Conservation (phyloP, 2,888 invertebrate genomes). For the Dendrolimus houi region DNA sequence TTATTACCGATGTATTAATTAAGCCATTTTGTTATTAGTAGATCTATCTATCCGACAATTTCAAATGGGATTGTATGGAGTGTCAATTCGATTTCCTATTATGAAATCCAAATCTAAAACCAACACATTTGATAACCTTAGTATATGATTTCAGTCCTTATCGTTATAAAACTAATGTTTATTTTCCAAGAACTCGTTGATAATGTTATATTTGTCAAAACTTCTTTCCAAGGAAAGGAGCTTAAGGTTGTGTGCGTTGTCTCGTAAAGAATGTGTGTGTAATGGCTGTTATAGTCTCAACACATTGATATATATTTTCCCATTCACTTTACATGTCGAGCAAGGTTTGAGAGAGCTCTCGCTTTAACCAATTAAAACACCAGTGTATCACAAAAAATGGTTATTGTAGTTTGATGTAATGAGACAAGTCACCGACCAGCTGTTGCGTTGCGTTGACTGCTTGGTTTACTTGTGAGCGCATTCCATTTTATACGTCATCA, state of each 20-base stretch:
- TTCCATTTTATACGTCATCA: constrained; percentile 30
- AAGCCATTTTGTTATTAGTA: neutral
- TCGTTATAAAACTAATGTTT: constrained; percentile 12
- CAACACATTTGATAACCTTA: too few species aligned
- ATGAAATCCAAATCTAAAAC: constrained; percentile 5
- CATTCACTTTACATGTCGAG: neutral
- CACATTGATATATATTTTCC: neutral
- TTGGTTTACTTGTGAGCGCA: constrained; percentile 40
- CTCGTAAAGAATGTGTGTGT: constrained; percentile 6
- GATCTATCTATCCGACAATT: constrained; percentile 3
- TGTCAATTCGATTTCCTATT: constrained; percentile 7
- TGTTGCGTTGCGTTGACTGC: constrained; percentile 56
- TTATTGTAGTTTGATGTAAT: constrained; percentile 13
- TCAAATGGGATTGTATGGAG: constrained; percentile 7
- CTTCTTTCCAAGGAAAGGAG: constrained; percentile 33
- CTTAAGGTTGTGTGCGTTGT: constrained; percentile 7
- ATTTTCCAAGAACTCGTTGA: constrained; percentile 21
- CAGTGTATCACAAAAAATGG: constrained; percentile 18
- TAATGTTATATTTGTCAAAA: constrained; percentile 33
- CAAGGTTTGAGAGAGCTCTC: neutral
- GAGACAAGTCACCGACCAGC: constrained; percentile 35
- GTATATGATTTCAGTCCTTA: constrained; percentile 1
- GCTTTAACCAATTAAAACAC: constrained; percentile 5
- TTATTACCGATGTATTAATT: neutral
- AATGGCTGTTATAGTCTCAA: neutral